phyloP scores from a whole-genome alignment of 2,113 vertebrate species.

The Plotosus lineatus region DNA sequence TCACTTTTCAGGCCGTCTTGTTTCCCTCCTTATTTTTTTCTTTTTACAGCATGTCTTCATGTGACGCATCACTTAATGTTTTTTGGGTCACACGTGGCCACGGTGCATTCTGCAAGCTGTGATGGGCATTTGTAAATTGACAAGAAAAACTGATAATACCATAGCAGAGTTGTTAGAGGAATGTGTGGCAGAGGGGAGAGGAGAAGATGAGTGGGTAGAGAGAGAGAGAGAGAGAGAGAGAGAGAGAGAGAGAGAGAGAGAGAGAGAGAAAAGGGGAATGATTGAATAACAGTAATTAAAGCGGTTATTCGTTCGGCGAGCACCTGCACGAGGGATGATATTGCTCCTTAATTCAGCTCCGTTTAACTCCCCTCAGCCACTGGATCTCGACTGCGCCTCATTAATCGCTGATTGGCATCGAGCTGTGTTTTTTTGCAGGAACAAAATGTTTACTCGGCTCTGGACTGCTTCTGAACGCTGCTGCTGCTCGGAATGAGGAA shows the following conservation, averaged over 20 bases:
- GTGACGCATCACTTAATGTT: conserved; percentile 60
- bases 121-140: conserved; percentile 89
- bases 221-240: conserved; percentile 70
- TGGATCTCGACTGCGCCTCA: conserved; percentile 77
- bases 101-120: conserved; percentile 77
- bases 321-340: conserved; percentile 89
- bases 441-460: conserved; percentile 78
- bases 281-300: conserved; percentile 99
- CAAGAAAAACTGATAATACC: conserved; percentile 93
- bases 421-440: conserved; percentile 68
- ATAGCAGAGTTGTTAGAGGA: conserved; percentile 78
- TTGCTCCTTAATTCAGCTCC: conserved; percentile 80
- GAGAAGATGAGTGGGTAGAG: conserved; percentile 37
- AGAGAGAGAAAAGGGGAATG: conserved; percentile 84
- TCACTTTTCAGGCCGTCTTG: conserved; percentile 70
- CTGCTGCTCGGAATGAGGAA: conserved; percentile 44
- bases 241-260: conserved; percentile 36
- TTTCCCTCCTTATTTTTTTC: not conserved
- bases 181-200: conserved; percentile 66
- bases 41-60: conserved; percentile 20
- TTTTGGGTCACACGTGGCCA: not conserved
- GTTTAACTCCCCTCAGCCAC: conserved; percentile 79
- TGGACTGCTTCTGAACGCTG: conserved; percentile 68
- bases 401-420: conserved; percentile 82
- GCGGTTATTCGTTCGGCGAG: conserved; percentile 97